Evolutionary conservation across 2,113 vertebrate genomes (phyloP).

Genomic region (Nothoprocta perdicaria): DNA sequence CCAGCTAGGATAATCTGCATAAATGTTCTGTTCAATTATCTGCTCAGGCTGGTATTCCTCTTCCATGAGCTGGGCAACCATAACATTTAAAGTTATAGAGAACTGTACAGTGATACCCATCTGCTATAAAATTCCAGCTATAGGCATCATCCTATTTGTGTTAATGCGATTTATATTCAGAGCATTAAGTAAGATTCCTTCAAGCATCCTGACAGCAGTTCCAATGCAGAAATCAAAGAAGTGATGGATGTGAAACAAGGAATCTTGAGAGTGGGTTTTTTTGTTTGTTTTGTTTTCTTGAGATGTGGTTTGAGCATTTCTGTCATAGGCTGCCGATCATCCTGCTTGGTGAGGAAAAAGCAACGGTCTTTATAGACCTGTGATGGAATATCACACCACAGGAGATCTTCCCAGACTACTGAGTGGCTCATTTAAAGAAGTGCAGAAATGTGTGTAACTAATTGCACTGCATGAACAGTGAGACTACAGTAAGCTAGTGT

Average conservation of each 20-base stretch:
- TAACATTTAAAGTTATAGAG: neutral
- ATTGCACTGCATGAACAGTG: neutral
- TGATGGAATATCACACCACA: accelerated
- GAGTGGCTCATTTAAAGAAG: neutral
- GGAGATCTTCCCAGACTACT: neutral
- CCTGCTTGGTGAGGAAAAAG: neutral
- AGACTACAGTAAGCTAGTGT: neutral
- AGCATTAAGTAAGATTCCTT: neutral
- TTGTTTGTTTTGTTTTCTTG: neutral
- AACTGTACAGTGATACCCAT: neutral
- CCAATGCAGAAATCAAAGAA: neutral
- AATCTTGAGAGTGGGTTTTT: neutral
- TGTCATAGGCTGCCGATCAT: neutral
- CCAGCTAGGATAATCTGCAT: neutral
- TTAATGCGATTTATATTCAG: neutral
- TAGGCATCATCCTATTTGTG: neutral
- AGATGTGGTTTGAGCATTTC: neutral
- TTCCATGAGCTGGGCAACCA: neutral
- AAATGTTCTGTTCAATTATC: neutral
- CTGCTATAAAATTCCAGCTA: neutral
- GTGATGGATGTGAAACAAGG: neutral
- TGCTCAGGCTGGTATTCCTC: neutral
- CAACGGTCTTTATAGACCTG: accelerated
- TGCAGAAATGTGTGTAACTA: neutral
- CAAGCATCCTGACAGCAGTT: neutral